Evolutionary conservation across 2,113 vertebrate genomes (phyloP).

Genomic region (Pelusios castaneus): DNA sequence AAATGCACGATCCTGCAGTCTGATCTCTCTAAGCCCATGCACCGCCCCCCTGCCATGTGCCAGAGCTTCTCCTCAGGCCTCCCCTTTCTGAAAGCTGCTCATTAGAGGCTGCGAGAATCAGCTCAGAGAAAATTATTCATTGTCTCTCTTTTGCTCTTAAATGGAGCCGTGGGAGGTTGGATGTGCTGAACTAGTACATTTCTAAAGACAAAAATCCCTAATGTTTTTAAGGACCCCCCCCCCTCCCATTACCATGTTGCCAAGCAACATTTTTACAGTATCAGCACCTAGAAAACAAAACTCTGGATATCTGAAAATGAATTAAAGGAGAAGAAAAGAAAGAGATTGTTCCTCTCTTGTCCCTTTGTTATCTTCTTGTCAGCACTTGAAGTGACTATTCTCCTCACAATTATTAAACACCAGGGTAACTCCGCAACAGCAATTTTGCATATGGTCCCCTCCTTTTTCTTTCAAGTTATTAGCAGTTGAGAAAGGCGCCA

Average conservation of each 20-base stretch:
- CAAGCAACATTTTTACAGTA: conserved; percentile 84
- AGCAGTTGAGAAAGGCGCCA: neutral
- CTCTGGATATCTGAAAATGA: conserved; percentile 65
- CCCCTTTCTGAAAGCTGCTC: conserved; percentile 16
- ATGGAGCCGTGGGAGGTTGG: conserved; percentile 75
- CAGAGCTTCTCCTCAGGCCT: neutral
- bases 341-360: conserved; percentile 7
- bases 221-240: conserved; percentile 74
- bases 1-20: neutral
- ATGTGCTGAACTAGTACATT: conserved; percentile 80
- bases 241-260: conserved; percentile 78
- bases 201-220: conserved; percentile 78
- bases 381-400: neutral
- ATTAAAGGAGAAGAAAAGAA: conserved; percentile 58
- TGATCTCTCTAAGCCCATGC: neutral
- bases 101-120: conserved; percentile 44
- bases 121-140: conserved; percentile 31
- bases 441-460: neutral
- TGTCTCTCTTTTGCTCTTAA: conserved; percentile 70
- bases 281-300: conserved; percentile 77
- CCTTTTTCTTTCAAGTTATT: neutral
- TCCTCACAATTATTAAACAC: neutral
- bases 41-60: neutral
- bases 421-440: neutral
- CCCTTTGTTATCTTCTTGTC: conserved; percentile 13